Conservation (phyloP, 2,113 vertebrate species). For the Mellivora capensis region DNA sequence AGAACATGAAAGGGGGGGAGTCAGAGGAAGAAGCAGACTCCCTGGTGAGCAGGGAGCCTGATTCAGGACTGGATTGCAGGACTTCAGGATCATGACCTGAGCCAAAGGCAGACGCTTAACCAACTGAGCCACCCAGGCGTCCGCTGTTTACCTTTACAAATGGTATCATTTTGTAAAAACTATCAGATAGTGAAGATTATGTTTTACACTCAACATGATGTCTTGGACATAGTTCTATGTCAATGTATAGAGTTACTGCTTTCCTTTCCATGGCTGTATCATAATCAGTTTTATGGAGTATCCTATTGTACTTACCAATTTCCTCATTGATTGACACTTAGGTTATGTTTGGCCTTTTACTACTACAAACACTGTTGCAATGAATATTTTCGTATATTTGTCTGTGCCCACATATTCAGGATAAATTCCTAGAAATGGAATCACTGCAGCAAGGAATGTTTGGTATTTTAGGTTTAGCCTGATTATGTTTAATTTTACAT, state of each 20-base stretch:
- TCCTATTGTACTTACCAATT: background rate
- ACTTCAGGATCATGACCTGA: background rate
- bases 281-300: background rate
- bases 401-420: background rate
- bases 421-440: slow-evolving; percentile 8
- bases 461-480: background rate
- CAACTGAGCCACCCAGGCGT: no score
- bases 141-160: background rate
- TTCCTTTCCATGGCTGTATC: background rate
- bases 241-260: background rate
- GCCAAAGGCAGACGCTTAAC: background rate
- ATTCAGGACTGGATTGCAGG: background rate
- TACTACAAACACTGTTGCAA: background rate
- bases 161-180: background rate
- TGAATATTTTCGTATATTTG: background rate
- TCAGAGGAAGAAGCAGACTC: background rate
- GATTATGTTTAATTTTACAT: background rate
- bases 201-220: background rate
- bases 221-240: background rate
- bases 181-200: background rate
- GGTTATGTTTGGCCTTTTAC: background rate
- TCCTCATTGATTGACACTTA: background rate
- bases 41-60: background rate
- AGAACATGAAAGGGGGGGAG: background rate
- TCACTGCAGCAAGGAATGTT: background rate